Percentiles rank a stretch among this genome's conserved stretches.
Evolutionary conservation across 1,140 invertebrate species (phyloP).

Genomic region (Solen grandis): DNA sequence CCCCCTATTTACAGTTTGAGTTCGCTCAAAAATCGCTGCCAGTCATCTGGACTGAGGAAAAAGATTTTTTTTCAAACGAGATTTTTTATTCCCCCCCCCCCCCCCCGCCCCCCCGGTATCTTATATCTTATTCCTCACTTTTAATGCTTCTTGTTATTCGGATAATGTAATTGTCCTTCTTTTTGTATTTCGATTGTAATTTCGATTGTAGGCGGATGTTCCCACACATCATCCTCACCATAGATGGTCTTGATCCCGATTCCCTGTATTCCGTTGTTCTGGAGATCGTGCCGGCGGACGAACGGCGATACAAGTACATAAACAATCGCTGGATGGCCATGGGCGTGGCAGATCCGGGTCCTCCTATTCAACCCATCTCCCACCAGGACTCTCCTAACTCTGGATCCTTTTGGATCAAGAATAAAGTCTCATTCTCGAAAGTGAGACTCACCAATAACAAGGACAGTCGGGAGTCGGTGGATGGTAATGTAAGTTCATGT

Average conservation of each 20-base stretch:
- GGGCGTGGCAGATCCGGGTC: conserved; percentile 83
- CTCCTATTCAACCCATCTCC: conserved; percentile 92
- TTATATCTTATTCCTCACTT: too few species aligned
- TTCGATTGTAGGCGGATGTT: conserved; percentile 72
- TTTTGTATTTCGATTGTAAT: too few species aligned
- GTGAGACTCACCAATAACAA: conserved; percentile 96
- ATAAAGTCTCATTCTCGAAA: conserved; percentile 95
- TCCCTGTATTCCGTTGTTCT: conserved; percentile 51
- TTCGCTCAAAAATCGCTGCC: too few species aligned
- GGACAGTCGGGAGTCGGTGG: conserved; percentile 38
- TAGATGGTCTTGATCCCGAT: conserved; percentile 49
- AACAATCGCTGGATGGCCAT: conserved; percentile 60
- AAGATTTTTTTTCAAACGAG: too few species aligned
- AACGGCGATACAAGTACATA: conserved; percentile 62
- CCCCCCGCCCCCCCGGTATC: too few species aligned
- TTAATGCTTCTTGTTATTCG: too few species aligned
- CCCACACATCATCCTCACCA: conserved; percentile 55
- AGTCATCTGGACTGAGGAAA: too few species aligned
- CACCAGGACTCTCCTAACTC: conserved; percentile 97
- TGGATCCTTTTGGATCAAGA: conserved; percentile 97
- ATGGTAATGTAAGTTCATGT: conserved; percentile 55
- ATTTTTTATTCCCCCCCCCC: too few species aligned
- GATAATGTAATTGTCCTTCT: too few species aligned
- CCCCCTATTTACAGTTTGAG: too few species aligned
- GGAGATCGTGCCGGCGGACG: conserved; percentile 56